Evolutionary conservation across 2,113 vertebrate genomes (phyloP).

Genomic region (Rana temporaria): DNA sequence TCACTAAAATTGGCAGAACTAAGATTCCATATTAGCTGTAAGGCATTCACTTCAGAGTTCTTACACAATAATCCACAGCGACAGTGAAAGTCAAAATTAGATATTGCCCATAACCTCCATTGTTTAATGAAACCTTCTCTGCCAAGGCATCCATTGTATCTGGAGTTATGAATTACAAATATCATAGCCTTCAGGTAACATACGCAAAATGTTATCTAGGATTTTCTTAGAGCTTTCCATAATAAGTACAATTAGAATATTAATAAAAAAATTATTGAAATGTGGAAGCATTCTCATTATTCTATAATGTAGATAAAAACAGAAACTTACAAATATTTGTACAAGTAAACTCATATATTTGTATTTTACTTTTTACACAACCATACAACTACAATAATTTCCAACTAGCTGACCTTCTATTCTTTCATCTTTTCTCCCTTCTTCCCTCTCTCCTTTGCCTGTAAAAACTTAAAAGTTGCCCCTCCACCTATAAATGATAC

Average conservation of each 20-base stretch:
- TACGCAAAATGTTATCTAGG: neutral
- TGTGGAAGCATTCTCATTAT: neutral
- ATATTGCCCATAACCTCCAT: neutral
- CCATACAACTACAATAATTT: too few species aligned
- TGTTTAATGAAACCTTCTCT: constrained; percentile 4
- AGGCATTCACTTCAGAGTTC: constrained; percentile 16
- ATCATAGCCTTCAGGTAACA: neutral
- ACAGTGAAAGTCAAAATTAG: constrained; percentile 18
- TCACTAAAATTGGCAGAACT: neutral
- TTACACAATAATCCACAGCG: constrained; percentile 6
- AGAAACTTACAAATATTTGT: too few species aligned
- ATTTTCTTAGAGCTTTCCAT: neutral
- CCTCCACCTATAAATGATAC: too few species aligned
- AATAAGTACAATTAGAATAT: neutral
- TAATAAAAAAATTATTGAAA: neutral
- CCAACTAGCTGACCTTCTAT: too few species aligned
- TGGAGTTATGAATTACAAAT: constrained; percentile 24
- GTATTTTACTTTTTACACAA: too few species aligned
- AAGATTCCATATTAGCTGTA: constrained; percentile 4
- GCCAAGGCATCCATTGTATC: neutral
- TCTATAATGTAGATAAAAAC: too few species aligned
- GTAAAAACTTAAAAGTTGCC: too few species aligned
- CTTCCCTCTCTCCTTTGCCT: too few species aligned
- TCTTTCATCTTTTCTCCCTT: too few species aligned
- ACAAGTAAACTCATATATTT: too few species aligned